phyloP scores from a whole-genome alignment of 2,888 invertebrate genomes.

The Tipula vernalis region DNA sequence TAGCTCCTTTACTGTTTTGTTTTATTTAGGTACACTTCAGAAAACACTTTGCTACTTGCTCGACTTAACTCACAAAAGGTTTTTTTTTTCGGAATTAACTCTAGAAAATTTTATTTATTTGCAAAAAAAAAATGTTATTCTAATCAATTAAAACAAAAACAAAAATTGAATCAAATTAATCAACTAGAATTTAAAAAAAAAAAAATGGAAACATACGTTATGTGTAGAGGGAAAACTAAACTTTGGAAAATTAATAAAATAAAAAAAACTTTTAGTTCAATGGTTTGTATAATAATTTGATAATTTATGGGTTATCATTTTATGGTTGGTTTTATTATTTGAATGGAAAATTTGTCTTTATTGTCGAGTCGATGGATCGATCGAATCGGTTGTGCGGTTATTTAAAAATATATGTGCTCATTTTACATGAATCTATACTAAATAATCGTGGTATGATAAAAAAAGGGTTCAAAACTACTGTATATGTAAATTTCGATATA shows the following conservation, averaged over 20 bases:
- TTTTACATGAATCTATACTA: neutral
- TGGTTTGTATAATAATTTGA: neutral
- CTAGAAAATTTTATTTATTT: neutral
- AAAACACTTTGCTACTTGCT: neutral
- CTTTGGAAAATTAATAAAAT: neutral
- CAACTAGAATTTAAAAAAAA: neutral
- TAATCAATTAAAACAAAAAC: neutral
- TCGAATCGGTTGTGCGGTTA: neutral
- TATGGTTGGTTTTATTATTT: neutral
- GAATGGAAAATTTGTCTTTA: conserved; percentile 4
- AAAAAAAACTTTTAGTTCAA: neutral
- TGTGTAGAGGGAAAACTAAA: neutral
- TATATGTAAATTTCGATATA: neutral
- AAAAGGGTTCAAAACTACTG: neutral
- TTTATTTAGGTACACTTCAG: neutral
- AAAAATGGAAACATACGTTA: neutral
- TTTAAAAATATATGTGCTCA: neutral
- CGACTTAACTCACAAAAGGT: neutral
- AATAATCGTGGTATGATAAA: neutral
- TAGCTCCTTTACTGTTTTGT: neutral
- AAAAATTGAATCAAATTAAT: neutral
- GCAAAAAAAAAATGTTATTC: neutral
- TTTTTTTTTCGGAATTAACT: neutral
- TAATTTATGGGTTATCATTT: conserved; percentile 4
- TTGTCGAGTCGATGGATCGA: conserved; percentile 4